Conservation (phyloP, 2,888 invertebrate genomes). For the Dasysyrphus albostriatus region DNA sequence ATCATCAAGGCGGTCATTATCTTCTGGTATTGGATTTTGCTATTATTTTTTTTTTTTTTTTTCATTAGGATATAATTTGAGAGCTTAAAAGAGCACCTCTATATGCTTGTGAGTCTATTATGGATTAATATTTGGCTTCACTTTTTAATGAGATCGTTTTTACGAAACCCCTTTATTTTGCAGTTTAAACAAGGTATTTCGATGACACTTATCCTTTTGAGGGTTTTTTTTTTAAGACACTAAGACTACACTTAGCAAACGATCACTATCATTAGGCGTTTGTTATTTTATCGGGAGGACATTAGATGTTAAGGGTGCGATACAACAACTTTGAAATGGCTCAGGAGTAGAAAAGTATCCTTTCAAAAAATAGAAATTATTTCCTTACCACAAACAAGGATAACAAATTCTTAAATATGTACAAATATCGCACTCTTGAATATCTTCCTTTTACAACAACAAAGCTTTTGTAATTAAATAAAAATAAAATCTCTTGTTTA, state of each 20-base stretch:
- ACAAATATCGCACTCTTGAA: too few relatives aligned
- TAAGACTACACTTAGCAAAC: background rate
- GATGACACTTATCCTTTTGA: conserved; percentile 8
- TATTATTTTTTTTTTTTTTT: conserved; percentile 10
- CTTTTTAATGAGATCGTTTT: conserved; percentile 33
- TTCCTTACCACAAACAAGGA: too few relatives aligned
- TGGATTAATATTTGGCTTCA: conserved; percentile 17
- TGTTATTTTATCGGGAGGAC: too few relatives aligned
- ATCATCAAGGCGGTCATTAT: conserved; percentile 54
- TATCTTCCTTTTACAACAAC: too few relatives aligned
- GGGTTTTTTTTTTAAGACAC: background rate
- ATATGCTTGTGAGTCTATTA: background rate
- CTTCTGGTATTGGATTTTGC: conserved; percentile 1
- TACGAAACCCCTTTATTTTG: background rate
- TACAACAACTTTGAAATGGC: background rate
- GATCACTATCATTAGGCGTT: background rate
- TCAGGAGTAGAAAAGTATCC: too few relatives aligned
- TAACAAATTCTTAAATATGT: too few relatives aligned
- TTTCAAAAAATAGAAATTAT: too few relatives aligned
- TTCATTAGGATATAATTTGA: conserved; percentile 41
- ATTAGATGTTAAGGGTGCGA: background rate
- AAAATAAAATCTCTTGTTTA: too few relatives aligned
- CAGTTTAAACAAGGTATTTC: background rate
- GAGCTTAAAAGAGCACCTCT: conserved; percentile 19
- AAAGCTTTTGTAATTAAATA: too few relatives aligned